These are phyloP conservation scores for Numenius arquata DNA, from an alignment of 2,113 vertebrate species.

Conservation along the genomic window DNA sequence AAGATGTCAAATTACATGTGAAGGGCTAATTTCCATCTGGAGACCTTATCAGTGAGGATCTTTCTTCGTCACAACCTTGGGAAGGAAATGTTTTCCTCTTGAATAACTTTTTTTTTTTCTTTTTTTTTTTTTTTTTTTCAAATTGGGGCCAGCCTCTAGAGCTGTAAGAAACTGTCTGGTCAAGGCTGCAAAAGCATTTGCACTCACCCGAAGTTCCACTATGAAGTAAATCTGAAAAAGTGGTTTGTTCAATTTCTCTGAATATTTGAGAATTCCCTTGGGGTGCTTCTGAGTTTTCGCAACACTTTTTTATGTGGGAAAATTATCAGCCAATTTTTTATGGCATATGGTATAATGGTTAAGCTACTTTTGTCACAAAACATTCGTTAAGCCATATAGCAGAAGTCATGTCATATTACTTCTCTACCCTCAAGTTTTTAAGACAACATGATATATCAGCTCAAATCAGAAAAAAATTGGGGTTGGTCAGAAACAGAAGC, in stretches of 20 bases:
- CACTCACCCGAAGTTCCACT: not conserved
- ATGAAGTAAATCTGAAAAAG: not conserved
- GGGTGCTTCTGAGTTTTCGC: not conserved
- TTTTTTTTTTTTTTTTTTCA: not conserved
- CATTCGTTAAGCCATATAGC: not conserved
- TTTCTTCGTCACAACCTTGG: slow-evolving; percentile 47
- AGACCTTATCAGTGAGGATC: slow-evolving; percentile 40
- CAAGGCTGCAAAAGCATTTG: not conserved
- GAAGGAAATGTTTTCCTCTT: slow-evolving; percentile 37
- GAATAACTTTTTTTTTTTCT: slow-evolving; percentile 3
- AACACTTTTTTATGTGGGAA: not conserved
- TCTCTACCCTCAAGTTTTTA: not conserved
- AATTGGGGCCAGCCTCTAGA: not conserved
- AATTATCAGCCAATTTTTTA: not conserved
- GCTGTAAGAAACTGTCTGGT: not conserved
- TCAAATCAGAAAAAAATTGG: not conserved
- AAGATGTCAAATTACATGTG: slow-evolving; percentile 66
- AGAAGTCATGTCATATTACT: not conserved
- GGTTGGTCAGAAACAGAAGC: not conserved
- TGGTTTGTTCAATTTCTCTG: not conserved
- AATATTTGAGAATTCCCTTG: not conserved
- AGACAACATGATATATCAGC: not conserved
- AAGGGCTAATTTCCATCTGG: slow-evolving; percentile 63
- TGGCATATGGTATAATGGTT: not conserved
- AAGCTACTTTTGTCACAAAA: not conserved